phyloP scores from a whole-genome alignment of 2,888 invertebrate genomes.

The Euplexia lucipara region DNA sequence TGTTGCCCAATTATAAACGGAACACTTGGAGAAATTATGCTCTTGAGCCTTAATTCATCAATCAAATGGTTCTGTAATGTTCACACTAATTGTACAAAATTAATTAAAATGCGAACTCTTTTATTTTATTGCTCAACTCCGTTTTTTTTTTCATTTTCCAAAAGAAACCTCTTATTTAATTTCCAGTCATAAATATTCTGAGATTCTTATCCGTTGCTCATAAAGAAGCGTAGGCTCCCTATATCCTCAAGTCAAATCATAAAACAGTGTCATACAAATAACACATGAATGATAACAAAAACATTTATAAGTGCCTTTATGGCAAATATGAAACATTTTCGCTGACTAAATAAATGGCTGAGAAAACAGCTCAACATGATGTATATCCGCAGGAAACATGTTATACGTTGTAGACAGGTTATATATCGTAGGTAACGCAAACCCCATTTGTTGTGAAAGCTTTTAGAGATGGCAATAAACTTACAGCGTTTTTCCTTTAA shows the following conservation, averaged over 20 bases:
- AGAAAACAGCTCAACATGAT: constrained; percentile 80
- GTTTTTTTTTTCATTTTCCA: not conserved
- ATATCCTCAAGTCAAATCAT: not conserved
- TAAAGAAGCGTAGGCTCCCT: constrained; percentile 12
- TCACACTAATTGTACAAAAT: constrained; percentile 1
- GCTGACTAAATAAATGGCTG: constrained; percentile 76
- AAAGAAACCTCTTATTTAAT: constrained; percentile 3
- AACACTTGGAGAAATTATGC: not conserved
- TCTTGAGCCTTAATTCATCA: constrained; percentile 8
- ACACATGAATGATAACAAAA: constrained; percentile 37
- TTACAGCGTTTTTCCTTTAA: constrained; percentile 68
- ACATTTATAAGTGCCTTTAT: constrained; percentile 53
- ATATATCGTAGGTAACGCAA: constrained; percentile 79
- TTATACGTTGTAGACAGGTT: constrained; percentile 78
- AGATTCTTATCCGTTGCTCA: constrained; percentile 20
- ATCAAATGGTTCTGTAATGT: not conserved
- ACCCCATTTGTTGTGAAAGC: constrained; percentile 76
- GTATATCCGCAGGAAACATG: constrained; percentile 81
- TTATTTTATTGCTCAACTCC: not conserved
- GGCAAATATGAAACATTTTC: constrained; percentile 77
- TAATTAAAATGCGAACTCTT: not conserved
- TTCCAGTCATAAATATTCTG: constrained; percentile 1
- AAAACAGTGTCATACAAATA: constrained; percentile 22
- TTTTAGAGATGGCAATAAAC: constrained; percentile 74
- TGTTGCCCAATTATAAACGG: constrained; percentile 11